Percentiles rank a stretch among this genome's conserved stretches.
These are phyloP conservation scores for Drosophila picticornis DNA, from an alignment of 2,888 invertebrate species.

Conservation along the genomic window DNA sequence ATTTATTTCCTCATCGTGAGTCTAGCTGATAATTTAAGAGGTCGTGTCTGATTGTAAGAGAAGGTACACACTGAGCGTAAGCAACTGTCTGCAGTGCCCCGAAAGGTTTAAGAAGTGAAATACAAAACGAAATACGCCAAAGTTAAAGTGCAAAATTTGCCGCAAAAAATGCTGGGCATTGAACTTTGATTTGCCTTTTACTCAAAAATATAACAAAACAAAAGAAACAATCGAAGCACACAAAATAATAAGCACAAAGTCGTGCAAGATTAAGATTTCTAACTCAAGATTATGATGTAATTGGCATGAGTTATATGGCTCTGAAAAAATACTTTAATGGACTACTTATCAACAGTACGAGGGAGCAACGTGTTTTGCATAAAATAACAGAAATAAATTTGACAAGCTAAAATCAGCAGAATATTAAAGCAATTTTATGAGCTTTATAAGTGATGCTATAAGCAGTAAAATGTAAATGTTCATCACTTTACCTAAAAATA, in stretches of 20 bases:
- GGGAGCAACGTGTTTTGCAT: conserved; percentile 2
- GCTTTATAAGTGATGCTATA: conserved; percentile 16
- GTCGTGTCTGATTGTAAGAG: conserved; percentile 29
- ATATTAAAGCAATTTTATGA: conserved; percentile 27
- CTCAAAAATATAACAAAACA: conserved; percentile 26
- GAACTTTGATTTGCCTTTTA: conserved; percentile 70
- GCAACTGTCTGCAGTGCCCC: conserved; percentile 12
- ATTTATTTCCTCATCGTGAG: conserved; percentile 31
- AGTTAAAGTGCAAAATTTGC: conserved; percentile 27
- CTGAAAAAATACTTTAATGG: conserved; percentile 19
- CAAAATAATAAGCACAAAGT: conserved; percentile 24
- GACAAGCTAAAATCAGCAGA: conserved; percentile 34
- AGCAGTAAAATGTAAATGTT: conserved; percentile 3
- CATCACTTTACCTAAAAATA: conserved; percentile 16
- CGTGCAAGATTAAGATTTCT: conserved; percentile 36
- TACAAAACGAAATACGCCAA: neutral
- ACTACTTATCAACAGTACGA: conserved; percentile 14
- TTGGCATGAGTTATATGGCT: conserved; percentile 1
- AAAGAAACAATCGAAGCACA: neutral
- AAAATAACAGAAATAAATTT: conserved; percentile 1
- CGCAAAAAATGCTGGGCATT: conserved; percentile 50
- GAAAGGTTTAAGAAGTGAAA: conserved; percentile 10
- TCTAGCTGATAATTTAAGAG: conserved; percentile 32
- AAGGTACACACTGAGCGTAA: conserved; percentile 20
- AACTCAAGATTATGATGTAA: conserved; percentile 34